A percentile compares a stretch with the other conserved stretches of the same genome.
Conservation (phyloP, 2,797 vertebrate genomes). For the Taeniopygia guttata region DNA sequence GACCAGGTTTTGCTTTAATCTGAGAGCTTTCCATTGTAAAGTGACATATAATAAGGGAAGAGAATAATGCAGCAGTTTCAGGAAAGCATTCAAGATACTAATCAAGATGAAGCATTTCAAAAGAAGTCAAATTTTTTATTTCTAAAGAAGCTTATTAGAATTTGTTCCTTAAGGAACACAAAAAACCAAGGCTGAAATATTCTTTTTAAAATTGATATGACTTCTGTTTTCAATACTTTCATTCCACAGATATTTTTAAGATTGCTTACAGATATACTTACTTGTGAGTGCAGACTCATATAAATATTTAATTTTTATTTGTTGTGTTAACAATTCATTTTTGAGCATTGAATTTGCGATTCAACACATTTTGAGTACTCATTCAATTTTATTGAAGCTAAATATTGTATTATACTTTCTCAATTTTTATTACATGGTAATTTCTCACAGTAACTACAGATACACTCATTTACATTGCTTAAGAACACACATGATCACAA, state of each 20-base stretch:
- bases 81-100: background rate
- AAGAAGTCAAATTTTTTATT: background rate
- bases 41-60: background rate
- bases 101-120: background rate
- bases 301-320: background rate
- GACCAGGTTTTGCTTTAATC: background rate
- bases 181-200: background rate
- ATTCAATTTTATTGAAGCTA: background rate
- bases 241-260: background rate
- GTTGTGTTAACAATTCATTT: background rate
- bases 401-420: background rate
- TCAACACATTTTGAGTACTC: background rate
- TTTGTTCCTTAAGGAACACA: background rate
- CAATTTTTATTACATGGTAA: background rate
- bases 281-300: accelerated
- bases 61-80: background rate
- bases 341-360: background rate
- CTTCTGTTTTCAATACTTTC: background rate
- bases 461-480: background rate
- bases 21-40: background rate
- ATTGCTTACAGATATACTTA: accelerated
- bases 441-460: background rate
- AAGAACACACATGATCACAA: background rate
- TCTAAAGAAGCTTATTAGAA: background rate
- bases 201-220: background rate